Evolutionary conservation across 2,888 invertebrate genomes (phyloP).

Genomic region (Eudemis profundana): DNA sequence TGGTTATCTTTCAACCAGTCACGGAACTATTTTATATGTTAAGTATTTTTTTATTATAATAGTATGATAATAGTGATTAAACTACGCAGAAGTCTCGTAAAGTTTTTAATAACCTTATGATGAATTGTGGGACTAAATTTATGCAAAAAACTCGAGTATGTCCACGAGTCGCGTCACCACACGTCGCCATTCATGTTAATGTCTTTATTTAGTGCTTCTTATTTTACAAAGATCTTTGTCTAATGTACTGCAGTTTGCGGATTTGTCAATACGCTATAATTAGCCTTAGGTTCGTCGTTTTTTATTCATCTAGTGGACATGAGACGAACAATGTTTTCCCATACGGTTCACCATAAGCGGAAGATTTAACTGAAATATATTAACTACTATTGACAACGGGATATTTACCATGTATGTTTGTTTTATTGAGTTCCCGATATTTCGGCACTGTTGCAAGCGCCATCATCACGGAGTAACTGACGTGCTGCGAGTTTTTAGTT

Average conservation of each 20-base stretch:
- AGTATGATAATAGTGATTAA: background rate
- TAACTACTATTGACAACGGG: no score
- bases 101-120: background rate
- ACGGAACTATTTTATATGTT: background rate
- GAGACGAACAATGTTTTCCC: slow-evolving; percentile 2
- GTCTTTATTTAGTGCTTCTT: background rate
- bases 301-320: background rate
- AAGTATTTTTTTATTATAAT: background rate
- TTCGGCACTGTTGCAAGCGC: no score
- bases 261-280: background rate
- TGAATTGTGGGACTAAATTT: background rate
- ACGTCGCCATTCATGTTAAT: background rate
- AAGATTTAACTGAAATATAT: no score
- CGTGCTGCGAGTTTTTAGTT: no score
- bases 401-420: no score
- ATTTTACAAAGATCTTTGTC: background rate
- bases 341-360: no score
- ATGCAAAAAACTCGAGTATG: background rate
- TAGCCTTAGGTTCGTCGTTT: background rate
- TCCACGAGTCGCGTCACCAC: background rate
- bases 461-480: no score
- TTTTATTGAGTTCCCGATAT: no score
- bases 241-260: slow-evolving; percentile 9
- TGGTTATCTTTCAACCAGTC: background rate
- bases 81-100: background rate